Evolutionary conservation across 2,797 vertebrate genomes (phyloP).

Genomic region (Helarctos malayanus): DNA sequence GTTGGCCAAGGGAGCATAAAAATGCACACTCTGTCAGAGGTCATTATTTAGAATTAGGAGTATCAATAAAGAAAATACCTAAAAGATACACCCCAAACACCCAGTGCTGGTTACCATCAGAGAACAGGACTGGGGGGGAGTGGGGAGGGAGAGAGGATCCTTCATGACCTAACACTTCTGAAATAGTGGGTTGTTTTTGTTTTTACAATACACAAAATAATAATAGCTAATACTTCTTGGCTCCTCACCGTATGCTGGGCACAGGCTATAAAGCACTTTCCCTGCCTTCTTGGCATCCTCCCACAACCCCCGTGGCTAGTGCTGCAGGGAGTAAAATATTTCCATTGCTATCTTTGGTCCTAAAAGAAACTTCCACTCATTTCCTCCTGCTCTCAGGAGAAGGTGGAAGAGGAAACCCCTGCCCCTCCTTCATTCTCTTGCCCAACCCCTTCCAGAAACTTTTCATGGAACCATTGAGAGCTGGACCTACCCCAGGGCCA

Average conservation of each 20-base stretch:
- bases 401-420: not conserved
- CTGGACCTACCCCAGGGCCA: not conserved
- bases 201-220: not conserved
- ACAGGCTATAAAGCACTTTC: not conserved
- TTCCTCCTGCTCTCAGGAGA: not conserved
- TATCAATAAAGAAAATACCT: not conserved
- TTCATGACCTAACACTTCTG: not conserved
- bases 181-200: not conserved
- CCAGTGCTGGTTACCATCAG: not conserved
- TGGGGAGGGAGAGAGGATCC: not conserved
- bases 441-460: not conserved
- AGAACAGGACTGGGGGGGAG: not conserved
- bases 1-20: not conserved
- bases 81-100: not conserved
- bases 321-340: not conserved
- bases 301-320: no score
- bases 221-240: not conserved
- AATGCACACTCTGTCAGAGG: not conserved
- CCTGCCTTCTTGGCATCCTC: not conserved
- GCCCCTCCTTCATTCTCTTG: not conserved
- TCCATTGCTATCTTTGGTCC: not conserved
- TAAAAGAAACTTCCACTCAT: not conserved
- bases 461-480: not conserved
- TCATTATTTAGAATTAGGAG: not conserved
- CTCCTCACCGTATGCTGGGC: not conserved